Conservation (phyloP, 2,113 vertebrate species). For the Madoqua kirkii region DNA sequence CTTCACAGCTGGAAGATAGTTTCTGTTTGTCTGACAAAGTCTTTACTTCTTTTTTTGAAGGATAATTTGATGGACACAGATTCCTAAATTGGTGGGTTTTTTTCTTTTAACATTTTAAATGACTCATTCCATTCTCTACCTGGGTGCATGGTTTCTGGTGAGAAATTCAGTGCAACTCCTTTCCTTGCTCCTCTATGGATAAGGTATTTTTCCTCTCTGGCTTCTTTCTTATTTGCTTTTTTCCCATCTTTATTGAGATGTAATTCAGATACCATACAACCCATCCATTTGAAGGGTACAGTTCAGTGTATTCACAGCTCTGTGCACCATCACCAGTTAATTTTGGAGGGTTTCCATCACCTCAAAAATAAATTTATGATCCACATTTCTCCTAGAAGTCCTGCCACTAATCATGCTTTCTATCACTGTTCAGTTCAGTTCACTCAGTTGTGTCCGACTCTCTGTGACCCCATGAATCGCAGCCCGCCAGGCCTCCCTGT, state of each 20-base stretch:
- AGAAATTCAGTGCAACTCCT: not conserved
- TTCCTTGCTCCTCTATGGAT: not conserved
- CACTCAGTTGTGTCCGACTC: no score
- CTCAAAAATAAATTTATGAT: not conserved
- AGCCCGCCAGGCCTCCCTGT: no score
- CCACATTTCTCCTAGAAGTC: no score
- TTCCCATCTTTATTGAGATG: not conserved
- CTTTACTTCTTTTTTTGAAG: not conserved
- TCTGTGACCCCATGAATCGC: no score
- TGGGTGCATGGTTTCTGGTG: not conserved
- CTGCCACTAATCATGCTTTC: no score
- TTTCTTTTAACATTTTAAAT: not conserved
- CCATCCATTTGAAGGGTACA: not conserved
- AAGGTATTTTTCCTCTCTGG: not conserved
- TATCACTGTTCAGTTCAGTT: no score
- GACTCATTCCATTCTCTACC: not conserved
- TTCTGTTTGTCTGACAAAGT: not conserved
- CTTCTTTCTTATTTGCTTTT: not conserved
- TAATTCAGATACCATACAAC: not conserved
- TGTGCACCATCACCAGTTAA: not conserved
- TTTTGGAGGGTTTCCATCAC: not conserved
- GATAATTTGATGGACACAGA: not conserved
- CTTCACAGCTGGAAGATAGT: accelerated
- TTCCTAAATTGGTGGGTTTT: not conserved
- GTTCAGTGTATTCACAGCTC: not conserved